These are phyloP conservation scores for Macrobrachium nipponense DNA, from an alignment of 1,140 invertebrate species.

Conservation along the genomic window DNA sequence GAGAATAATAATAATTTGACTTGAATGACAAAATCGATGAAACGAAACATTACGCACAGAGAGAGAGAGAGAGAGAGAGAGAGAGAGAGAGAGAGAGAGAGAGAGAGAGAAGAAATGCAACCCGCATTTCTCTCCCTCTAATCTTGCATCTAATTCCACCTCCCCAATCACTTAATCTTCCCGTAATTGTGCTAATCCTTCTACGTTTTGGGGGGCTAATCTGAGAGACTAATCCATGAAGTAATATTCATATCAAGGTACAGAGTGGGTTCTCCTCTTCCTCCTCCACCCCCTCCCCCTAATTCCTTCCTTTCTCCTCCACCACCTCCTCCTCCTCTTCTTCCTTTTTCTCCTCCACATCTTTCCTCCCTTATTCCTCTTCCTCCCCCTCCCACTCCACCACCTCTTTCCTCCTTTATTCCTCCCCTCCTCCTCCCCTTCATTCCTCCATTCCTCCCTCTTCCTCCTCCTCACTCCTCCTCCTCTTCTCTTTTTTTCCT, in stretches of 20 bases:
- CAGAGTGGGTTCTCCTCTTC: neutral
- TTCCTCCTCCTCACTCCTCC: too few species aligned
- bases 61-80: conserved; percentile 21
- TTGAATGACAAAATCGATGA: neutral
- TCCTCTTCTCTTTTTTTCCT: too few species aligned
- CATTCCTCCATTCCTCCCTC: too few species aligned
- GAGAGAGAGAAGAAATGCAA: conserved; percentile 3
- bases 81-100: conserved; percentile 20
- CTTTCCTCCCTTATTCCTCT: too few species aligned
- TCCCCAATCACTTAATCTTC: too few species aligned
- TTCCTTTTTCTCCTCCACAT: neutral
- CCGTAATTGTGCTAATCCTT: too few species aligned
- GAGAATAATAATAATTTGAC: too few species aligned
- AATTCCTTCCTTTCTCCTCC: neutral
- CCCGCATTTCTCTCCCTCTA: neutral
- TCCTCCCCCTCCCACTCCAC: neutral
- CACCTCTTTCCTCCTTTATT: too few species aligned
- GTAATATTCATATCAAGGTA: neutral
- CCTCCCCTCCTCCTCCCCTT: too few species aligned
- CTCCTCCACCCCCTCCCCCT: neutral
- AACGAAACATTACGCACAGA: neutral
- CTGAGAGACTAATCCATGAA: too few species aligned
- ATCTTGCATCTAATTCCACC: too few species aligned
- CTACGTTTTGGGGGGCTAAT: too few species aligned
- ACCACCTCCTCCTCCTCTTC: neutral